These are phyloP conservation scores for Phyllostomus hastatus DNA, from an alignment of 2,113 vertebrate species.

Conservation along the genomic window DNA sequence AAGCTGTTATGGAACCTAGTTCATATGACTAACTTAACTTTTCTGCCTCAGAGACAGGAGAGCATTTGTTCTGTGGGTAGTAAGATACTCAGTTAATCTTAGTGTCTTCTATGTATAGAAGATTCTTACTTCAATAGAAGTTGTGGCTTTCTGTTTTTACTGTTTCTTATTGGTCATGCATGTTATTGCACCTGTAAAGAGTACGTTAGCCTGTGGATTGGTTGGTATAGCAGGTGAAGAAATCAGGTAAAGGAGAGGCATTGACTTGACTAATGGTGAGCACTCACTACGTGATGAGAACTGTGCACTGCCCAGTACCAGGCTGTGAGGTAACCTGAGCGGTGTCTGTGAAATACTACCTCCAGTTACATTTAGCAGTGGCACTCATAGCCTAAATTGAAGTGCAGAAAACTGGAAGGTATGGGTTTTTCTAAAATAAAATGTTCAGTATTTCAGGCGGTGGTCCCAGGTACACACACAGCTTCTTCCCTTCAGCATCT, in stretches of 20 bases:
- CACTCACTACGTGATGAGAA: not conserved
- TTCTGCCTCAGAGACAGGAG: not conserved
- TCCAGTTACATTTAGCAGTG: not conserved
- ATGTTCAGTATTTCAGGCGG: not conserved
- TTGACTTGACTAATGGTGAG: not conserved
- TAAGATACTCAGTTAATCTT: not conserved
- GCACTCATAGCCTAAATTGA: not conserved
- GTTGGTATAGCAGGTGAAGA: not conserved
- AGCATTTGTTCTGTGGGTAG: not conserved
- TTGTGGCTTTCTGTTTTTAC: not conserved
- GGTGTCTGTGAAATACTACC: not conserved
- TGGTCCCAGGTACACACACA: not conserved
- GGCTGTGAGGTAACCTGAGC: not conserved
- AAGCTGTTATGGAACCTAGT: not conserved
- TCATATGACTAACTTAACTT: not conserved
- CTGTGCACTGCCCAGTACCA: not conserved
- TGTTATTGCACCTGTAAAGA: not conserved
- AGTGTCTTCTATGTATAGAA: not conserved
- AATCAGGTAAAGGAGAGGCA: not conserved
- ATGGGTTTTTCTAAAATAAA: conserved; percentile 5
- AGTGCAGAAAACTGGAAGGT: not conserved
- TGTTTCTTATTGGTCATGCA: not conserved
- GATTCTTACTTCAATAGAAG: not conserved
- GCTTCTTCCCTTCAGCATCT: not conserved
- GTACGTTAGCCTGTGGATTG: not conserved